Evolutionary conservation across 2,113 vertebrate species (phyloP), one percentile per base, ranked within the genome.

Genomic region (Chloropsis hardwickii): DNA sequence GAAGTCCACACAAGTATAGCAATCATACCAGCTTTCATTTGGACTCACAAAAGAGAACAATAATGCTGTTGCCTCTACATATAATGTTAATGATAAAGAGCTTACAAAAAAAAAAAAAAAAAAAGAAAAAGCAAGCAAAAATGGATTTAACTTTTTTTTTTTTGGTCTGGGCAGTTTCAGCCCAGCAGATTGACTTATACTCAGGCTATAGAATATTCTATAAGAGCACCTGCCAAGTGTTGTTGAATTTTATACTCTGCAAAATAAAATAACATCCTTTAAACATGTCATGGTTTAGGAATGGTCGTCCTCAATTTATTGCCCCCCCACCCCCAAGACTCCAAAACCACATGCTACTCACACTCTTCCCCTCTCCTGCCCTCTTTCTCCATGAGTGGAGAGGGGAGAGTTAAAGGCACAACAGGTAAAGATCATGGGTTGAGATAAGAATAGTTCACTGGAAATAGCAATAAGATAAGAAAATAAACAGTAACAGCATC

Each of bases 271-370:
- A 14, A 24, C 24, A 57, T 57, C 64, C 24, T 42, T 78, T 60
- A 56, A 16, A 40, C 5, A 18, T 18, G 11, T 14, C 0, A 5
- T 27, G 13, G 21, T 35, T 42, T 31, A 40, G 65, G 16, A 62
- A 47, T 14, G 13, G 1, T 12, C 56, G 3, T 31, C 25, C n/a
- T 24, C 35, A 62, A 14, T 35, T 62, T 62, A 25, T 19, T 62
- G 48, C 1, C 2, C 6, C 24, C 1, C 15, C 4, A 2, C 7
- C 6, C 3, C 33, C 1, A 0, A 47, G 24, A 35, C 9, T 24
- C 29, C 40, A 71, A 79, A 79, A 25, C 5, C 40, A 25, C 13
- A 31, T 3, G 3, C 24, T 14, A 5, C 13, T 54, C 56, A n/a
- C 15, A 54, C 3, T 6, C 20, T 54, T 79, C n/a, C 3, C 11